Conservation (phyloP, 2,113 vertebrate genomes). For the Cyphotilapia sp. region DNA sequence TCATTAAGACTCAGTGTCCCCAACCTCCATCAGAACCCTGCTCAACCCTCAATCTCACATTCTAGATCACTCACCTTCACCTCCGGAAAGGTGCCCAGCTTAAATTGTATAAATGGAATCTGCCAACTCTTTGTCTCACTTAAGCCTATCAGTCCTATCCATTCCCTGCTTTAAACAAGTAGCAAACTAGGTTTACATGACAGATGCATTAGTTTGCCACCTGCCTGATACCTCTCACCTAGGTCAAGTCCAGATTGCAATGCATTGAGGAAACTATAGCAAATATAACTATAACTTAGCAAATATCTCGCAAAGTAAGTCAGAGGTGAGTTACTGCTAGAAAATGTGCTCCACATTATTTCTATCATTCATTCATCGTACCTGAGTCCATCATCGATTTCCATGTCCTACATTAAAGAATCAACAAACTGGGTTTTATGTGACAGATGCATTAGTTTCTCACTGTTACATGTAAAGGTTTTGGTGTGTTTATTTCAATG, state of each 20-base stretch:
- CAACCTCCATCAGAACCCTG: not conserved
- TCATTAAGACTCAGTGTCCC: accelerated
- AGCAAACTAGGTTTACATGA: accelerated
- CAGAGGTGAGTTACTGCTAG: not conserved
- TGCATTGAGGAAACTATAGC: not conserved
- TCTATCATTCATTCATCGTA: not conserved
- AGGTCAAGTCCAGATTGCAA: not conserved
- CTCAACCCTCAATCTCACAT: accelerated
- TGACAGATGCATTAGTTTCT: not conserved
- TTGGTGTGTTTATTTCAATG: not conserved
- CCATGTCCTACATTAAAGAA: accelerated
- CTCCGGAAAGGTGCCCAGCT: accelerated
- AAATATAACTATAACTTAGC: not conserved
- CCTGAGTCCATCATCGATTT: accelerated
- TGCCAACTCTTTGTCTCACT: not conserved
- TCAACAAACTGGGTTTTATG: not conserved
- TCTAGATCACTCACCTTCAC: accelerated
- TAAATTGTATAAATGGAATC: not conserved
- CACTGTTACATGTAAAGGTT: not conserved
- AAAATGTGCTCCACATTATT: not conserved
- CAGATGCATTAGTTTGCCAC: not conserved
- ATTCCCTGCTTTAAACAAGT: not conserved
- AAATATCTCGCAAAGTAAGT: not conserved
- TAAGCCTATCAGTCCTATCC: not conserved
- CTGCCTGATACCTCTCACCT: not conserved